Conservation (phyloP, 1,140 invertebrate genomes). For the Bicyclus anynana region DNA sequence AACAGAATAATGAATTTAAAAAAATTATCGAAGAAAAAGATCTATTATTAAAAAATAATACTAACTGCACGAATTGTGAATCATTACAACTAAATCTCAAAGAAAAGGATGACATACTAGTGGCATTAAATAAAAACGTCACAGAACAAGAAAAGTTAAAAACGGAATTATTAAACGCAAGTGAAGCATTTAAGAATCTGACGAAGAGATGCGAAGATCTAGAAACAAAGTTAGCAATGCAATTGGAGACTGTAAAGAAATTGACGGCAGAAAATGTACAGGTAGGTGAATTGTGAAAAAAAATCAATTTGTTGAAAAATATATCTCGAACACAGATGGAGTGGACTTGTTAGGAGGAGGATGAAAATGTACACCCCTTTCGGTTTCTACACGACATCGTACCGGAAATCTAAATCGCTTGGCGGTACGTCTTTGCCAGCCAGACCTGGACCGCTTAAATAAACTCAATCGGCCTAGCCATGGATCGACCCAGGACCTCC, state of each 20-base stretch:
- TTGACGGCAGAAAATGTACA: constrained; percentile 76
- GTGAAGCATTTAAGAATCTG: constrained; percentile 39
- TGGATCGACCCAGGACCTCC: too few species aligned
- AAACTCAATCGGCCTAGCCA: too few species aligned
- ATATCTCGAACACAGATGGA: too few species aligned
- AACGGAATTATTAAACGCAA: constrained; percentile 40
- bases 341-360: too few species aligned
- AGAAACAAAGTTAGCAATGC: constrained; percentile 78
- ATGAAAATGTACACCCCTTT: too few species aligned
- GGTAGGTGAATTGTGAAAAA: constrained; percentile 31
- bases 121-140: constrained; percentile 47
- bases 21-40: constrained; percentile 76
- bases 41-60: constrained; percentile 48
- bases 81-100: constrained; percentile 43
- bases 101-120: constrained; percentile 65
- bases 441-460: too few species aligned
- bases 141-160: constrained; percentile 39
- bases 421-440: too few species aligned
- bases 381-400: too few species aligned
- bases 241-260: constrained; percentile 76
- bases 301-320: too few species aligned
- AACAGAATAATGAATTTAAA: constrained; percentile 73
- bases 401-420: too few species aligned
- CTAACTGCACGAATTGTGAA: constrained; percentile 53
- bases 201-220: constrained; percentile 80